Evolutionary conservation across 2,888 invertebrate species (phyloP), one percentile per base, ranked within the genome.

Genomic region (Suillia variegata): DNA sequence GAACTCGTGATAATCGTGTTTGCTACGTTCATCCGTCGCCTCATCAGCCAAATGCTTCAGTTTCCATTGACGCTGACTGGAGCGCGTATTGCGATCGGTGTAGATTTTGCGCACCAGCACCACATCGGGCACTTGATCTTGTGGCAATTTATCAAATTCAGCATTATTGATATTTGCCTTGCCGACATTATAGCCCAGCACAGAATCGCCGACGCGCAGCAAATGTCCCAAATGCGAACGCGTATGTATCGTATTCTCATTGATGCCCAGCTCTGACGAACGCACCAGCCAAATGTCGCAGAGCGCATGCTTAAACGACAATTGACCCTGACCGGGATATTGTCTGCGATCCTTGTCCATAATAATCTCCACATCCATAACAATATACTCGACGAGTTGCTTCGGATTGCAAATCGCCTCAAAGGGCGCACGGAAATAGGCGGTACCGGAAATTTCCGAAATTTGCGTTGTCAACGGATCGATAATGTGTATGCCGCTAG

Each of bases 231-330:
- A 84, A 84, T 99, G 99, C 1, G 97, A 95, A 66, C 92, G 88
- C 6, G 94, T 89, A 77, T 96, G 96, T 66, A 92, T 88, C 0
- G 90, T 88, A 69, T 88, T 92, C 47, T 92, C 90, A 63, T 89
- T 90, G 1, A 89, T 83, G 1, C 98, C 98, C 53, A 96, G 83
- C 70, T 95, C 94, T 57, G 90, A 91, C 17, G 94, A 88, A 77
- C 89, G 91, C 1, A 96, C 93, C 1, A 99, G 87, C 95, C 96
- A 99, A 26, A 93, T 90, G 81, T 99, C 98, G 4, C 96, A 92
- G 53, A 97, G 83, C 2, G 91, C 88, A 81, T 98, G 97, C 84
- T 92, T 94, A 59, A 85, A 86, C 0, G 97, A 96, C 58, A 96
- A 85, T 55, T 88, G 85, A 1, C 96, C 96, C 84, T 95, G 95